phyloP scores from a whole-genome alignment of 2,888 invertebrate genomes.

The Drosophila testacea region DNA sequence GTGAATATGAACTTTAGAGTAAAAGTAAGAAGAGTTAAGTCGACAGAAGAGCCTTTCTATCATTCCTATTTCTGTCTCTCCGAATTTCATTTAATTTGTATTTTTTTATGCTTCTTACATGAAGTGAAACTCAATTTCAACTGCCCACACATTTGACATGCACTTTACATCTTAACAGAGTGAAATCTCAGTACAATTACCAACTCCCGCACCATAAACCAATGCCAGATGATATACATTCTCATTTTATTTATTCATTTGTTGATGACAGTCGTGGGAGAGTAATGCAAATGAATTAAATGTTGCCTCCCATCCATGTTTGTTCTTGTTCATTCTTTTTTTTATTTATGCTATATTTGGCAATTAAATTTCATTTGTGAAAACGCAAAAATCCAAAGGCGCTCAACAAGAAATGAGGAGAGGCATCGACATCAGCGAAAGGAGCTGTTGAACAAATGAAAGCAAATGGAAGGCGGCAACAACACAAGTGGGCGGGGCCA shows the following conservation, averaged over 20 bases:
- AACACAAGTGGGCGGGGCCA: constrained; percentile 25
- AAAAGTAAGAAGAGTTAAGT: neutral
- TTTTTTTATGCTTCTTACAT: constrained; percentile 4
- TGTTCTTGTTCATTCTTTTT: constrained; percentile 1
- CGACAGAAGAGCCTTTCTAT: neutral
- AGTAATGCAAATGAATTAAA: constrained; percentile 57
- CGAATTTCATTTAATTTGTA: neutral
- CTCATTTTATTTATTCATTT: constrained; percentile 55
- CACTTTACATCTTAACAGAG: constrained; percentile 24
- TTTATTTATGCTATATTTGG: constrained; percentile 61
- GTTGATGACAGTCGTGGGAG: constrained; percentile 45
- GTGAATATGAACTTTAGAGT: neutral
- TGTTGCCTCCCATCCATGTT: constrained; percentile 23
- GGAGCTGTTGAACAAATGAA: constrained; percentile 19
- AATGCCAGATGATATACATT: constrained; percentile 33
- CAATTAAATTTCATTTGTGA: constrained; percentile 72
- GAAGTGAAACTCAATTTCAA: constrained; percentile 22
- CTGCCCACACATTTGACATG: constrained; percentile 23
- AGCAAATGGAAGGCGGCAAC: constrained; percentile 7
- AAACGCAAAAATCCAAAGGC: constrained; percentile 46
- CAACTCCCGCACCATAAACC: constrained; percentile 44
- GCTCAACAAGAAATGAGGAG: constrained; percentile 32
- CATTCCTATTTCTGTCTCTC: neutral
- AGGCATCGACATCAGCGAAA: neutral
- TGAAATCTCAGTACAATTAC: constrained; percentile 57